Evolutionary conservation across 2,797 vertebrate genomes (phyloP).

Genomic region (Danionella dracula): DNA sequence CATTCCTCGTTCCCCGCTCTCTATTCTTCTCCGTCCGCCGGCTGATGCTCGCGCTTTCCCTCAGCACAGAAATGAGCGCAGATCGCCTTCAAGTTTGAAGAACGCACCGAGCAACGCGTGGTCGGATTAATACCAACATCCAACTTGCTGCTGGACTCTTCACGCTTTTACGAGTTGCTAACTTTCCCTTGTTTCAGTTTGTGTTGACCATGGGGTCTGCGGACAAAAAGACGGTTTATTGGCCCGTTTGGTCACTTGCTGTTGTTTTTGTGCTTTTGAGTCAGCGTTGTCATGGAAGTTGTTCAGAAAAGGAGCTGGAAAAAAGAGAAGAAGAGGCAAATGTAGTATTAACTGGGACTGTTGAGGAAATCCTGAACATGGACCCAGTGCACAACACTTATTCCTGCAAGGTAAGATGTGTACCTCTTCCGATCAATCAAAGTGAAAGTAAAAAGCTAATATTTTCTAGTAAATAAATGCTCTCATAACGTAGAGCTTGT

Average conservation of each 20-base stretch:
- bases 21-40: slow-evolving; percentile 56
- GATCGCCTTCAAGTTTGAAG: slow-evolving; percentile 55
- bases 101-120: slow-evolving; percentile 25
- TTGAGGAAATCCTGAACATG: slow-evolving; percentile 95
- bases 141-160: slow-evolving; percentile 33
- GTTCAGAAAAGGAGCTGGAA: slow-evolving; percentile 86
- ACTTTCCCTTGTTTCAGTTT: slow-evolving; percentile 39
- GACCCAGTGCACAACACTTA: slow-evolving; percentile 95
- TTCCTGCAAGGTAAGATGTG: slow-evolving; percentile 87
- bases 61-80: slow-evolving; percentile 46
- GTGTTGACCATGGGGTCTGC: slow-evolving; percentile 63
- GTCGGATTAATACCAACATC: slow-evolving; percentile 27
- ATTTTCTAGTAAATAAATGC: no score
- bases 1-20: slow-evolving; percentile 54
- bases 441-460: slow-evolving; percentile 23
- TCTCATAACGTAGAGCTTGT: background rate
- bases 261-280: slow-evolving; percentile 60
- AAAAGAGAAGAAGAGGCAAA: slow-evolving; percentile 90
- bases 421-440: background rate
- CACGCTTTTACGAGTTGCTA: slow-evolving; percentile 12
- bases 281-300: slow-evolving; percentile 67
- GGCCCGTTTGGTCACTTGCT: slow-evolving; percentile 57
- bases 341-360: slow-evolving; percentile 91
- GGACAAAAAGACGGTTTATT: slow-evolving; percentile 48
- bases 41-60: slow-evolving; percentile 59